Percentiles rank a stretch among this genome's conserved stretches.
phyloP scores from a whole-genome alignment of 2,888 invertebrate genomes.

The Leucoma salicis region DNA sequence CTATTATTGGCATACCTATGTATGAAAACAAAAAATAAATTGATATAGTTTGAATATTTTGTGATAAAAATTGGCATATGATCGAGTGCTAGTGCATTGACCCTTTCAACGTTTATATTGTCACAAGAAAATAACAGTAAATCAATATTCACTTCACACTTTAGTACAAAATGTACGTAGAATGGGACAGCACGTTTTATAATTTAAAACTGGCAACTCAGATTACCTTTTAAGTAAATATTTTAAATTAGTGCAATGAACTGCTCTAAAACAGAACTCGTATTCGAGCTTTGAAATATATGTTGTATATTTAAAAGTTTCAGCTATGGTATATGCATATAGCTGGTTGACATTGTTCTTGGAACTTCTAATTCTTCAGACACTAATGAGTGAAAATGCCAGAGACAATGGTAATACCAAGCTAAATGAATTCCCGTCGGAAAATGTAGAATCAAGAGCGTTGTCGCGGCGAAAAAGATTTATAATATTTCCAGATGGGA shows the following conservation, averaged over 20 bases:
- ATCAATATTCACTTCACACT: constrained; percentile 59
- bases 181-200: constrained; percentile 55
- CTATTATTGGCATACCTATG: too few relatives aligned
- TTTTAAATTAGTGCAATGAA: constrained; percentile 1
- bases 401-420: constrained; percentile 34
- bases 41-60: too few relatives aligned
- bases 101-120: neutral
- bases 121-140: constrained; percentile 55
- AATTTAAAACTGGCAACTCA: constrained; percentile 49
- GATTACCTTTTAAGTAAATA: constrained; percentile 23
- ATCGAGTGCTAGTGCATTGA: too few relatives aligned
- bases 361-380: constrained; percentile 37
- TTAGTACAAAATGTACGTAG: constrained; percentile 41
- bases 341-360: constrained; percentile 22
- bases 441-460: constrained; percentile 46
- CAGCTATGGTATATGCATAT: constrained; percentile 31
- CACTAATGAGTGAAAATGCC: constrained; percentile 42
- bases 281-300: neutral
- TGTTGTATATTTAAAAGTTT: neutral
- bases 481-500: constrained; percentile 83
- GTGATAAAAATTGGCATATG: too few relatives aligned
- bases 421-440: constrained; percentile 37
- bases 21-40: too few relatives aligned
- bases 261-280: neutral
- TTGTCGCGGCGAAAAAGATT: constrained; percentile 82